Evolutionary conservation across 1,140 invertebrate genomes (phyloP).

Genomic region (Spodoptera litura): DNA sequence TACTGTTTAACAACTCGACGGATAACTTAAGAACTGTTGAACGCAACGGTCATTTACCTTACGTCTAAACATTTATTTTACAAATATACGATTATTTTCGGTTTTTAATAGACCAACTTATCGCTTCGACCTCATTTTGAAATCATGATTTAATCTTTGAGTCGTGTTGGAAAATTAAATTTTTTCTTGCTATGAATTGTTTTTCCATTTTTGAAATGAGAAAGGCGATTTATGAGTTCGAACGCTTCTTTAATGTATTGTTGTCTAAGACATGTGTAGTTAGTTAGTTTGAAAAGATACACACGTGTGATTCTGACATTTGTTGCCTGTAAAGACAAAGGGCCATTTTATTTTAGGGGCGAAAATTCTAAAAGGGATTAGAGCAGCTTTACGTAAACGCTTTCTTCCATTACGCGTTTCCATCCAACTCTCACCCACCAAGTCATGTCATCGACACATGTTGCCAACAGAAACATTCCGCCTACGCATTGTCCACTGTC

Average conservation of each 20-base stretch:
- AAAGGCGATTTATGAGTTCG: background rate
- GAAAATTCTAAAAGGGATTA: no score
- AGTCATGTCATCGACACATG: background rate
- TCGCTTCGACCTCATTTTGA: slow-evolving; percentile 11
- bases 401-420: no score
- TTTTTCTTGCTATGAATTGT: no score
- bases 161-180: background rate
- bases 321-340: no score
- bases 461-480: slow-evolving; percentile 10
- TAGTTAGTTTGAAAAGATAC: no score
- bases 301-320: no score
- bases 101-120: slow-evolving; percentile 11
- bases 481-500: background rate
- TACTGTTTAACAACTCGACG: slow-evolving; percentile 10
- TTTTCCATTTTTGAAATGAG: background rate
- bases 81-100: slow-evolving; percentile 9
- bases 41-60: slow-evolving; percentile 22
- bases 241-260: no score
- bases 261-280: no score
- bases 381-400: no score
- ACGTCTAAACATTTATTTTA: background rate
- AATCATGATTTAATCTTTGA: slow-evolving; percentile 1
- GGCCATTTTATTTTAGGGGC: no score
- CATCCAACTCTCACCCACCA: background rate
- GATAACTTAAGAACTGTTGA: slow-evolving; percentile 14